Evolutionary conservation across 2,888 invertebrate species (phyloP).

Genomic region (Stegana nigrithorax): DNA sequence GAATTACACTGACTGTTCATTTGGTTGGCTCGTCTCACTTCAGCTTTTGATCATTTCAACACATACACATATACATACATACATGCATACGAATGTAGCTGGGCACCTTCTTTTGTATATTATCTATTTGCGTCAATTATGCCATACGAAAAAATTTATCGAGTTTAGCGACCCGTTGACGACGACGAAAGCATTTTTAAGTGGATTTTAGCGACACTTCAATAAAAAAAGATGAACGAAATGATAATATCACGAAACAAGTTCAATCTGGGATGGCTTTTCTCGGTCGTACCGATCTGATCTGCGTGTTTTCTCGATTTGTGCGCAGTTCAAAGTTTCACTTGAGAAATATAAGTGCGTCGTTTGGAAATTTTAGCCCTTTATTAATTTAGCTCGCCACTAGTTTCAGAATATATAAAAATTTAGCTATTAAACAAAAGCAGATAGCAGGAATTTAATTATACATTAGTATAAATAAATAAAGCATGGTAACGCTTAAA

Average conservation of each 20-base stretch:
- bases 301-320: background rate
- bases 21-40: background rate
- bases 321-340: conserved; percentile 1
- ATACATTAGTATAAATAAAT: too few species aligned
- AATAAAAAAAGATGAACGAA: conserved; percentile 25
- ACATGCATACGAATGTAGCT: too few species aligned
- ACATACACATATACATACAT: too few species aligned
- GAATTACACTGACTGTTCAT: too few species aligned
- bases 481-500: too few species aligned
- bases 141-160: background rate
- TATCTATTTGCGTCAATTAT: conserved; percentile 13
- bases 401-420: too few species aligned
- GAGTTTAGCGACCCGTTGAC: conserved; percentile 8
- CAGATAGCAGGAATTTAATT: too few species aligned
- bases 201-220: too few species aligned
- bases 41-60: background rate
- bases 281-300: conserved; percentile 3
- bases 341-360: conserved; percentile 7
- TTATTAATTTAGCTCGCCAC: background rate
- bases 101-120: too few species aligned
- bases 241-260: conserved; percentile 22
- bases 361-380: background rate
- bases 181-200: background rate
- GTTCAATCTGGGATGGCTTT: conserved; percentile 20
- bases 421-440: too few species aligned